Conservation (phyloP, 2,113 vertebrate species). For the Kryptolebias marmoratus region DNA sequence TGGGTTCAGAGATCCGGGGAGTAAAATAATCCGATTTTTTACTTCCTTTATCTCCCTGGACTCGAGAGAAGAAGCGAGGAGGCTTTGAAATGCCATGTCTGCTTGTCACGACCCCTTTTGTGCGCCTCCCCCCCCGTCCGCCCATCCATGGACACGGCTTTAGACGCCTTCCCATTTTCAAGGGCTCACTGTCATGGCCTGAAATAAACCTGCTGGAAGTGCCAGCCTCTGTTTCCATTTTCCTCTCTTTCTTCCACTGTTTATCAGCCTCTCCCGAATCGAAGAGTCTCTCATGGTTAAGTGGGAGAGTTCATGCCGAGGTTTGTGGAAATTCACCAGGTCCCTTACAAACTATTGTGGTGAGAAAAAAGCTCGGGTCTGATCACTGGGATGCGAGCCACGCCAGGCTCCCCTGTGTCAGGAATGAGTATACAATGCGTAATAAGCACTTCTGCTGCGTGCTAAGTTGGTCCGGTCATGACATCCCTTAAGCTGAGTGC, state of each 20-base stretch:
- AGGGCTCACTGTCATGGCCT: slow-evolving; percentile 76
- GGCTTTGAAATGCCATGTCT: slow-evolving; percentile 79
- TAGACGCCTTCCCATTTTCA: slow-evolving; percentile 72
- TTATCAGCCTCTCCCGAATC: slow-evolving; percentile 74
- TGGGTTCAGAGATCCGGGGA: slow-evolving; percentile 74
- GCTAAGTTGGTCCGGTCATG: slow-evolving; percentile 75
- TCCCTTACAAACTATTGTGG: slow-evolving; percentile 72
- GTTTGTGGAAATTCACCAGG: slow-evolving; percentile 78
- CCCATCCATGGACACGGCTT: slow-evolving; percentile 72
- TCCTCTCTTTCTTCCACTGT: slow-evolving; percentile 68
- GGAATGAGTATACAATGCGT: slow-evolving; percentile 74
- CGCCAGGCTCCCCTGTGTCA: slow-evolving; percentile 75
- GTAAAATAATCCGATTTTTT: slow-evolving; percentile 81
- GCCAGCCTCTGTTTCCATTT: slow-evolving; percentile 77
- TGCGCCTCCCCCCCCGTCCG: slow-evolving; percentile 64
- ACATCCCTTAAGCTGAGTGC: slow-evolving; percentile 68
- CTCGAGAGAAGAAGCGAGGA: slow-evolving; percentile 68
- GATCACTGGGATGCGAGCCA: slow-evolving; percentile 73
- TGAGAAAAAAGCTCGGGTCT: slow-evolving; percentile 71
- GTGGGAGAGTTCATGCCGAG: slow-evolving; percentile 70
- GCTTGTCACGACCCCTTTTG: slow-evolving; percentile 80
- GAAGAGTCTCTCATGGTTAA: slow-evolving; percentile 73
- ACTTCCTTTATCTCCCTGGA: slow-evolving; percentile 77
- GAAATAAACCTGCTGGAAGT: slow-evolving; percentile 78
- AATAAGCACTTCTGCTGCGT: slow-evolving; percentile 76